These are phyloP conservation scores for Cheilosia soror DNA, from an alignment of 2,888 invertebrate species.

Conservation along the genomic window DNA sequence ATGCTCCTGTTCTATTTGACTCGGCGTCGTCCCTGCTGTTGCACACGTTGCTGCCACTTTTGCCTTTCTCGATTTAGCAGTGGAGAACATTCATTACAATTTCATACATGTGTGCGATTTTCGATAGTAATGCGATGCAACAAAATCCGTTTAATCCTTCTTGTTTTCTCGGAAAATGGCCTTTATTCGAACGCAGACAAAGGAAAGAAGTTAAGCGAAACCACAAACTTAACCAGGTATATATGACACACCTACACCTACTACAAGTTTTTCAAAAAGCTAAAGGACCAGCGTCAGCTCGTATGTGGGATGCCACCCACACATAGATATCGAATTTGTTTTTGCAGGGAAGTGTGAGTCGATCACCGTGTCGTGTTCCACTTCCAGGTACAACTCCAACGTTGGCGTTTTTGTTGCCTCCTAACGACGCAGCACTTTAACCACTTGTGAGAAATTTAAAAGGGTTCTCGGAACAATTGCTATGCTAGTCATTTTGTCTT, in stretches of 20 bases:
- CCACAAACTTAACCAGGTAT: constrained; percentile 40
- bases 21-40: constrained; percentile 51
- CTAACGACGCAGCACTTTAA: constrained; percentile 52
- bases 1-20: constrained; percentile 63
- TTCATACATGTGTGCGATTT: constrained; percentile 59
- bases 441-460: constrained; percentile 78
- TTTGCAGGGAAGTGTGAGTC: constrained; percentile 75
- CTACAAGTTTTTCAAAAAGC: constrained; percentile 27
- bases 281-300: constrained; percentile 55
- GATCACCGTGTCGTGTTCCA: constrained; percentile 76
- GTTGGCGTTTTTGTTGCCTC: constrained; percentile 54
- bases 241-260: constrained; percentile 35
- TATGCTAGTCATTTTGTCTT: constrained; percentile 79
- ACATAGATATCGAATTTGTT: constrained; percentile 48
- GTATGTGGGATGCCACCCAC: constrained; percentile 60
- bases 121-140: constrained; percentile 63
- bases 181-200: constrained; percentile 24
- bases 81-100: constrained; percentile 72
- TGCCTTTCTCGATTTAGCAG: constrained; percentile 62
- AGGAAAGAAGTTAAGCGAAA: constrained; percentile 36
- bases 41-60: constrained; percentile 68
- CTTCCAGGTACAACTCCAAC: constrained; percentile 70
- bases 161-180: constrained; percentile 36
- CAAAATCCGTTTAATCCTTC: constrained; percentile 59
- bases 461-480: constrained; percentile 81